Evolutionary conservation across 1,140 invertebrate genomes (phyloP), one percentile per base, ranked within the genome.

Genomic region (Pomacea maculata): DNA sequence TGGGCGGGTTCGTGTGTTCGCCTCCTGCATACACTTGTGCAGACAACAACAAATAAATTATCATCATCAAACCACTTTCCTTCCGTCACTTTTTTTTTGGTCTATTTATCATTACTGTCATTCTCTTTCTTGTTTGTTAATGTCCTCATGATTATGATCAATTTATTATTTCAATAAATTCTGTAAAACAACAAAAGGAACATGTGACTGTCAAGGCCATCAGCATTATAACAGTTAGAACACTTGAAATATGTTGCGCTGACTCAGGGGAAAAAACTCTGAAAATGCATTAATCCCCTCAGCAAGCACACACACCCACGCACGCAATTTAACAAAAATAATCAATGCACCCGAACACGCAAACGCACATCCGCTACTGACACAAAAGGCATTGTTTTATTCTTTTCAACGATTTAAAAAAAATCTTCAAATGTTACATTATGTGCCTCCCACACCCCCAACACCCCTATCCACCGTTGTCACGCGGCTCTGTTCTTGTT

Each of bases 381-480:
- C 34, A 25, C 65, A 67, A 25, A 21, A 67, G 25, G 1, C 34
- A 21, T 25, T 64, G 11, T 64, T 10, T 76, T 45, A 45, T 67
- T 68, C 52, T 68, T 68, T 78, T 68, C 77, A 78, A 65, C n/a
- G 65, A 34, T 65, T 67, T 25, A 25, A 54, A 68, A 15, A 21
- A 64, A 21, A n/a, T 61, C 45, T 78, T 25, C n/a, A 25, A 19
- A 25, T 45, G 17, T 45, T 29, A 19, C 71, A n/a, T 73, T 3
- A 29, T 73, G 19, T 9, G 0, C 19, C 7, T 52, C 34, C 45
- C 19, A 73, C 52, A 9, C 21, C 61, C 25, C 19, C 21, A 21
- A 63, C 29, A 81, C 68, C 71, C 64, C 88, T 52, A 3, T n/a
- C 54, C n/a, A 29, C 34, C 75, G 4, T 57, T 17, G 45, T 64